Evolutionary conservation across 2,113 vertebrate species (phyloP).

Genomic region (Excalfactoria chinensis): DNA sequence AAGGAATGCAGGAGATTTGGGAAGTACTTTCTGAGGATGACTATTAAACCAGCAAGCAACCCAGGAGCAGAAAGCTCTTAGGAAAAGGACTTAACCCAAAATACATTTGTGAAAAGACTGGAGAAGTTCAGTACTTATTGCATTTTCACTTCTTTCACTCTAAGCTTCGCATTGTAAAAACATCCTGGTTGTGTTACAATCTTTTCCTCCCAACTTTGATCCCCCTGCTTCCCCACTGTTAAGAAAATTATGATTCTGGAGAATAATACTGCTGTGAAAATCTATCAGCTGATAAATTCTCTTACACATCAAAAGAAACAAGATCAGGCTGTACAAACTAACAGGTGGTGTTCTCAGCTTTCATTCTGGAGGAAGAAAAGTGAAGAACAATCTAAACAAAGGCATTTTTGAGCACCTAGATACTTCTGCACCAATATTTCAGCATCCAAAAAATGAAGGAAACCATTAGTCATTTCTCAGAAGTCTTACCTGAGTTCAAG

Average conservation of each 20-base stretch:
- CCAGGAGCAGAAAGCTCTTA: not conserved
- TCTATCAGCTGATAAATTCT: not conserved
- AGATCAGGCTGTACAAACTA: not conserved
- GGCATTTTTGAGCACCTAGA: accelerated
- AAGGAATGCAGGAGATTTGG: not conserved
- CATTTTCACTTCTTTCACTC: not conserved
- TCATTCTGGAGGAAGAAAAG: not conserved
- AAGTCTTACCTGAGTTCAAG: not conserved
- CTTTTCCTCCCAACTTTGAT: not conserved
- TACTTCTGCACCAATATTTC: not conserved
- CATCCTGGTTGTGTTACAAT: not conserved
- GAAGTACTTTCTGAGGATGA: not conserved
- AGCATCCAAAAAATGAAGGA: not conserved
- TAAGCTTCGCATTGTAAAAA: not conserved
- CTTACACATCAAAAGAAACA: not conserved
- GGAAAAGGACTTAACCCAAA: not conserved
- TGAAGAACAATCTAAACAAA: not conserved
- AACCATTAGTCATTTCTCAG: not conserved
- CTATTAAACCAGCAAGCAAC: not conserved
- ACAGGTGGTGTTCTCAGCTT: not conserved
- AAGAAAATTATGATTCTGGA: not conserved
- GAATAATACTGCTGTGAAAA: not conserved
- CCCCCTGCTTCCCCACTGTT: not conserved
- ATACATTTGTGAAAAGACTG: not conserved
- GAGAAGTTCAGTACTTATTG: accelerated